Evolutionary conservation across 2,113 vertebrate genomes (phyloP).

Genomic region (Trematocara macrostoma): DNA sequence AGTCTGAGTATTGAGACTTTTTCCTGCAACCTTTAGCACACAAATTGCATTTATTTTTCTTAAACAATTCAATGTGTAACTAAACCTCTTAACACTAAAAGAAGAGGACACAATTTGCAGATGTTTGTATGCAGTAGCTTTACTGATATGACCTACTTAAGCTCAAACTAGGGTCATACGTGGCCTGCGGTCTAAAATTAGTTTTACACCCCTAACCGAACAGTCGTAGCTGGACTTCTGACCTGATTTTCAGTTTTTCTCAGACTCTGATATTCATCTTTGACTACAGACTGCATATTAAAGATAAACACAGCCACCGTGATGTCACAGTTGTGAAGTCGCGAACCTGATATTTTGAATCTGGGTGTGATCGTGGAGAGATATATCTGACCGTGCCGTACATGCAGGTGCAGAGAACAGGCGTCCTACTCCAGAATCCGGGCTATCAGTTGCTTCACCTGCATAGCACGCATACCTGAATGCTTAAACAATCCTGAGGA

Average conservation of each 20-base stretch:
- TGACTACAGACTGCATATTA: background rate
- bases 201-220: background rate
- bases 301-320: background rate
- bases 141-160: background rate
- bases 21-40: rapidly evolving
- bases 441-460: background rate
- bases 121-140: background rate
- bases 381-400: background rate
- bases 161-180: background rate
- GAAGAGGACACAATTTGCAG: background rate
- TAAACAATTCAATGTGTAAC: background rate
- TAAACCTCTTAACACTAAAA: background rate
- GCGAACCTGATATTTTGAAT: rapidly evolving
- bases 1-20: background rate
- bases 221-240: background rate
- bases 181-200: rapidly evolving
- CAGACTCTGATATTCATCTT: background rate
- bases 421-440: background rate
- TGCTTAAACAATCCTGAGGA: background rate
- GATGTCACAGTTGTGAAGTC: background rate
- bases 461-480: background rate
- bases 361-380: rapidly evolving
- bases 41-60: background rate
- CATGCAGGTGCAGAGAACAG: background rate
- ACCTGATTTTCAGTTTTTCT: background rate